Evolutionary conservation across 2,113 vertebrate species (phyloP).

Genomic region (Microcebus griseorufus): DNA sequence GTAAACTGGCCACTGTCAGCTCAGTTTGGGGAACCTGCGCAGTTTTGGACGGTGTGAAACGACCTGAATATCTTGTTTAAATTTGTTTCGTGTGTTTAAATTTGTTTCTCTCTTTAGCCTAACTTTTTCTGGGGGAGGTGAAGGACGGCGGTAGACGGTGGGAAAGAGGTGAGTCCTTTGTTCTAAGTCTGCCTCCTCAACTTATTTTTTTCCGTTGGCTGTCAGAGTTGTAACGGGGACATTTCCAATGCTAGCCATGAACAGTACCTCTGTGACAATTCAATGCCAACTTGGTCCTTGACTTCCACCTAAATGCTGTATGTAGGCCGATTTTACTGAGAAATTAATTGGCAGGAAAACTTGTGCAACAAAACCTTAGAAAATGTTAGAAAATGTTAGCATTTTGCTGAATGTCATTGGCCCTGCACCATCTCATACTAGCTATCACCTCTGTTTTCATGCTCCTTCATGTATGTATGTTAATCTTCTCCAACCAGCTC

Average conservation of each 20-base stretch:
- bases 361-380: background rate
- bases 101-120: background rate
- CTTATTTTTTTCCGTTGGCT: background rate
- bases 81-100: background rate
- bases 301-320: background rate
- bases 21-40: background rate
- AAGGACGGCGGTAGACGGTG: rapidly evolving
- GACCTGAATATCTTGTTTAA: background rate
- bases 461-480: background rate
- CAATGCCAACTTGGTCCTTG: background rate
- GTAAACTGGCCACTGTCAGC: background rate
- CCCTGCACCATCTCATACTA: background rate
- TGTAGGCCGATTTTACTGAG: background rate
- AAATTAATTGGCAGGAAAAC: background rate
- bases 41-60: background rate
- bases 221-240: background rate
- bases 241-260: background rate
- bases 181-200: background rate
- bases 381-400: background rate
- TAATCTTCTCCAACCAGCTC: background rate
- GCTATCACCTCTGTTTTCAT: background rate
- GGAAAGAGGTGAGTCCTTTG: too few relatives aligned
- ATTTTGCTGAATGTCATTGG: background rate
- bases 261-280: background rate
- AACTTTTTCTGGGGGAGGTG: background rate